A percentile compares a stretch with the other conserved stretches of the same genome.
phyloP scores from a whole-genome alignment of 2,888 invertebrate species.

The Brenthis ino region DNA sequence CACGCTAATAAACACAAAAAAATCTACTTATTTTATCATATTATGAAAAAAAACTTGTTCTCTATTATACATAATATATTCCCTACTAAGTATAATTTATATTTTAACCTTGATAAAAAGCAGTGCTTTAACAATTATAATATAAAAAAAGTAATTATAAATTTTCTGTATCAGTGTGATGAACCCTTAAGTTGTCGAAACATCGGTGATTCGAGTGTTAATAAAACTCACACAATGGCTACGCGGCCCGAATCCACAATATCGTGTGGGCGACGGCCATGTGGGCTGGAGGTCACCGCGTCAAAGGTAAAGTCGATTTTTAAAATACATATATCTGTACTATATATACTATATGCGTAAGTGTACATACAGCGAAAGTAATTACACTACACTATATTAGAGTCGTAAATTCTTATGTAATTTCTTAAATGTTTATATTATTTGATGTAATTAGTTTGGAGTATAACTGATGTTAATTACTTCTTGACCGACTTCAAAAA shows the following conservation, averaged over 20 bases:
- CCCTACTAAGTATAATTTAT: too few relatives aligned
- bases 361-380: background rate
- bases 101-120: too few relatives aligned
- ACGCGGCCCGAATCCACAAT: conserved; percentile 76
- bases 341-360: background rate
- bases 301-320: conserved; percentile 36
- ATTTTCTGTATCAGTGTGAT: conserved; percentile 44
- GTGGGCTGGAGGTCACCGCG: conserved; percentile 75
- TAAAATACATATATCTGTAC: conserved; percentile 8
- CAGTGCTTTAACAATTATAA: too few relatives aligned
- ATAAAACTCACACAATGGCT: conserved; percentile 76
- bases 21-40: too few relatives aligned
- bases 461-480: too few relatives aligned
- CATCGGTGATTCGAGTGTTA: conserved; percentile 61
- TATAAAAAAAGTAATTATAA: conserved; percentile 11
- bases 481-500: too few relatives aligned
- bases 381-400: background rate
- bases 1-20: too few relatives aligned
- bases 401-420: too few relatives aligned
- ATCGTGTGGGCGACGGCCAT: conserved; percentile 70
- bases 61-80: too few relatives aligned
- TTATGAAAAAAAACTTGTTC: too few relatives aligned
- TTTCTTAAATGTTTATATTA: too few relatives aligned
- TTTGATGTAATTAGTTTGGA: too few relatives aligned
- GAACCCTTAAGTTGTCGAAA: conserved; percentile 53